Evolutionary conservation across 2,113 vertebrate species (phyloP).

Genomic region (Perognathus longimembris): DNA sequence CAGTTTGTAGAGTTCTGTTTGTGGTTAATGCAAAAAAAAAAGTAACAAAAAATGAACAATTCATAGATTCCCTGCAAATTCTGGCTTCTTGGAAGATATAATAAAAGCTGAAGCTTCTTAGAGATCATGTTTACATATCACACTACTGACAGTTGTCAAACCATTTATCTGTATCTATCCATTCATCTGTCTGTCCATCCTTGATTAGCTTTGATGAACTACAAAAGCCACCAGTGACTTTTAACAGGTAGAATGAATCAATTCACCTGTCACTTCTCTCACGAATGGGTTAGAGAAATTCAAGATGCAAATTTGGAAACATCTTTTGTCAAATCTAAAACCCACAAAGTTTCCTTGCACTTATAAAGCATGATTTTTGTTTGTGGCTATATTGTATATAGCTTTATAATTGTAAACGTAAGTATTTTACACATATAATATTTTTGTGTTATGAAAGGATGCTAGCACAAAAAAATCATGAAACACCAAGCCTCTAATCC

Average conservation of each 20-base stretch:
- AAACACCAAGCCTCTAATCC: too few species aligned
- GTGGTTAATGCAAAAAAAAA: neutral
- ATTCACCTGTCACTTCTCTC: neutral
- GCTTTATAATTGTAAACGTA: conserved; percentile 57
- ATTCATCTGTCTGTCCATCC: neutral
- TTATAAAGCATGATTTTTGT: conserved; percentile 58
- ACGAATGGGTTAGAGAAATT: conserved; percentile 40
- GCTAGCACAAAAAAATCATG: too few species aligned
- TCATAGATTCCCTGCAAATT: neutral
- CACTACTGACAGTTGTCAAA: neutral
- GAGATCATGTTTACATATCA: neutral
- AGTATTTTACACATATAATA: conserved; percentile 41
- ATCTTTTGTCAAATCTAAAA: conserved; percentile 59
- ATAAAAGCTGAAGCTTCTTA: neutral
- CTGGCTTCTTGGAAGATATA: conserved; percentile 25
- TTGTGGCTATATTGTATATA: conserved; percentile 33
- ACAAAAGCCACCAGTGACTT: conserved; percentile 31
- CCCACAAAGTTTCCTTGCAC: conserved; percentile 38
- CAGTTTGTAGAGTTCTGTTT: neutral
- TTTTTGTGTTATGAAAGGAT: neutral
- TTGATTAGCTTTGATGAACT: neutral
- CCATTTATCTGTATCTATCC: neutral
- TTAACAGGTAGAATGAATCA: conserved; percentile 24
- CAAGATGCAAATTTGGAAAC: conserved; percentile 28
- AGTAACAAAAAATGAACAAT: neutral